Base-by-base conservation (phyloP, 2,113 vertebrate species). In the Agapornis roseicollis region DNA sequence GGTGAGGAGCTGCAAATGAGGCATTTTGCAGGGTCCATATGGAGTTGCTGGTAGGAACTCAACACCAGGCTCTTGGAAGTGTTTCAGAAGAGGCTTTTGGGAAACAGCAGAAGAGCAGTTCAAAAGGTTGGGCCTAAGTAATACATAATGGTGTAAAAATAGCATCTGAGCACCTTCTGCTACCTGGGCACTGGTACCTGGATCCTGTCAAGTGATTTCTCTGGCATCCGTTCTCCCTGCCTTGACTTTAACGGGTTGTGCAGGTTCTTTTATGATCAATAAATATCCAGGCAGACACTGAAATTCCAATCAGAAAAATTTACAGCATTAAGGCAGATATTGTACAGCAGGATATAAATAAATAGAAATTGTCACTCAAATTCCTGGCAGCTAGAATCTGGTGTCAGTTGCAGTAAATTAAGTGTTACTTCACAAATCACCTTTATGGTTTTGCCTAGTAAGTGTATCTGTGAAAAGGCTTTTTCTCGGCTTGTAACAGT, bases 281-380 rank as follows among this genome's bases (percentile, higher is more conserved):
- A 98, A 97, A 97, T 96, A 97, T 80, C 87, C n/a, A 80, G 74
- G 82, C 92, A 97, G 96, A 93, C 88, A 89, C 92, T 96, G 96
- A 97, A 97, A 98, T 98, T 97, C 97, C 94, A 97, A 97, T 97
- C 97, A 93, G 90, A 97, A 97, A 88, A 98, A 98, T 97, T 98
- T 98, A 97, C 96, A 97, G 56, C 95, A 83, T 97, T 94, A 97
- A 97, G 93, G 92, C 93, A 96, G 88, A 96, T 96, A 96, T 95
- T 96, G 97, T 96, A 95, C 94, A 96, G 94, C 68, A 95, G 94
- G 85, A 88, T 97, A 97, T 97, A 98, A 98, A 98, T 96, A 98
- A 97, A 97, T 87, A 97, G 93, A 96, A 97, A 96, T 96, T 98
- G 97, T 98, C 98, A 97, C 90, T 98, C 97, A 98, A 94, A 97